phyloP scores from a whole-genome alignment of 2,113 vertebrate genomes.

The Tricholaema leucomelas region DNA sequence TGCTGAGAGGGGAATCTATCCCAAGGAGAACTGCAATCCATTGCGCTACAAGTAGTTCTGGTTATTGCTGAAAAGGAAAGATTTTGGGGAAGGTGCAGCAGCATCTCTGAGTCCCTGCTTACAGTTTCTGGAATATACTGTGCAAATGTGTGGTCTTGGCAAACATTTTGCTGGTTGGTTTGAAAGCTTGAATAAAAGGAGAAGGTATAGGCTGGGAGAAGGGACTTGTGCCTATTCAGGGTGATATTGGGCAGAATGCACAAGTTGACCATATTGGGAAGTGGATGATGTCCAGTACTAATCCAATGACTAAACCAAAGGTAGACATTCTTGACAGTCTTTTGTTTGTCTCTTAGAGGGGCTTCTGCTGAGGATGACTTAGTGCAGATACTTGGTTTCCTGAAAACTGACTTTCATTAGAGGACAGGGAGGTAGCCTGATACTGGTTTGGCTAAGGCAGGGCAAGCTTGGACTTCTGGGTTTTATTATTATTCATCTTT shows the following conservation, averaged over 20 bases:
- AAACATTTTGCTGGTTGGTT: background rate
- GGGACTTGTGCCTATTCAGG: accelerated
- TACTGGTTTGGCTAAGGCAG: background rate
- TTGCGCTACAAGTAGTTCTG: background rate
- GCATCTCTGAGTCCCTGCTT: background rate
- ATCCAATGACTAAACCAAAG: background rate
- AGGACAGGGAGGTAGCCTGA: too few species aligned
- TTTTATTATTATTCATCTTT: too few species aligned
- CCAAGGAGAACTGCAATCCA: background rate
- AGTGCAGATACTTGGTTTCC: accelerated
- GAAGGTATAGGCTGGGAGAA: background rate
- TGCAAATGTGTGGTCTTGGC: background rate
- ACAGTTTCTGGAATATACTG: background rate
- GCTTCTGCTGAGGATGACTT: background rate
- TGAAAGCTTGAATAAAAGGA: background rate
- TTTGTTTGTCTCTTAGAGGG: background rate
- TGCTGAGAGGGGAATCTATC: background rate
- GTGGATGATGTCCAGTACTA: background rate
- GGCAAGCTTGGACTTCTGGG: background rate
- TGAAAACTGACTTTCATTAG: background rate
- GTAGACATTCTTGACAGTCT: background rate
- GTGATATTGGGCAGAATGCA: background rate
- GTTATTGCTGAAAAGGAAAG: background rate
- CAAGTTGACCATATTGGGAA: accelerated
- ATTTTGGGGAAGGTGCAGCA: background rate